Base-by-base conservation (phyloP, 2,797 vertebrate species). In the Siniperca scherzeri region DNA sequence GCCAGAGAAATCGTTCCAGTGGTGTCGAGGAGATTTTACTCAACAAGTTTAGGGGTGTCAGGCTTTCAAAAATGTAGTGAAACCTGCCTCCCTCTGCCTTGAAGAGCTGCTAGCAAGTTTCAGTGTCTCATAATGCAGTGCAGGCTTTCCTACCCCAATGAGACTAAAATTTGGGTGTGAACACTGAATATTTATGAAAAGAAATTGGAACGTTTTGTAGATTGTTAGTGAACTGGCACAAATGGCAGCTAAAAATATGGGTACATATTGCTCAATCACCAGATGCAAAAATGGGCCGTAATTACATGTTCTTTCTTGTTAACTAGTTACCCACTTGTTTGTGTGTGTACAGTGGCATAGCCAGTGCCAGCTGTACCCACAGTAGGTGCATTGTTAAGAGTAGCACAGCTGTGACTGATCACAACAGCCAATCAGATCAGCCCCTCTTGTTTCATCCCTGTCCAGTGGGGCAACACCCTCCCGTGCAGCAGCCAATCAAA, bases 381-480 rank as follows among this genome's bases (percentile, higher is more conserved):
- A 91, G 78, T 78, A 69, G 71, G 52, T 67, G 74, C 88, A 77
- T 84, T 93, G 86, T 91, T 87, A 36, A 25, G 30, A 59, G 48
- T 38, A 66, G 59, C 85, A 88, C 81, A 88, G 86, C 89, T 89
- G 87, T 81, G 87, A 81, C 61, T 71, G 75, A 86, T 77, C 79
- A 61, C 75, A 62, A 38, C 79, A 59, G 73, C 91, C 88, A 89
- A 87, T 89, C 76, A 74, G 72, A 80, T 77, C 25, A 55, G 62
- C 48, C 42, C 67, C 50, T 60, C 53, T 70, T 77, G 68, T 56
- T 68, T 59, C n/a, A 53, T 57, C 5, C 33, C 11, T 52, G 19
- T 44, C 30, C 60, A 70, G 27, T 69, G 52, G 61, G 65, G 60
- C 30, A 0, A 69, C 59, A 61, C 48, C 9, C 22, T 70, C 48